Evolutionary conservation across 37 sponge, comb jelly and placozoan species (phyloP).

Genomic region (Halichondria panicea): DNA sequence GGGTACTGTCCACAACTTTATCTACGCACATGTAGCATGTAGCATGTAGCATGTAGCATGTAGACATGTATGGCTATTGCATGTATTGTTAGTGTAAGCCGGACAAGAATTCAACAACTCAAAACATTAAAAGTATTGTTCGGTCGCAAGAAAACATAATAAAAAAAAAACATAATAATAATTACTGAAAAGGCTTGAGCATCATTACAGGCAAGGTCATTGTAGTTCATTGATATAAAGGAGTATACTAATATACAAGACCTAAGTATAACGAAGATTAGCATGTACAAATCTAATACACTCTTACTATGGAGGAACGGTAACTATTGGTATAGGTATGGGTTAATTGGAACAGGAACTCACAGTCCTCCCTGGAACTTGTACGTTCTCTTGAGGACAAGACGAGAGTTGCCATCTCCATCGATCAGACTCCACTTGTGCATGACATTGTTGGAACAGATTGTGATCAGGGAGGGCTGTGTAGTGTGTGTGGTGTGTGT

Average conservation of each 20-base stretch:
- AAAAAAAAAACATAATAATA: no score
- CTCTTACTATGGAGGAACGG: neutral
- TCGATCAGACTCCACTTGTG: slow-evolving; percentile 64
- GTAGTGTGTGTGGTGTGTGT: neutral
- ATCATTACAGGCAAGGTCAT: no score
- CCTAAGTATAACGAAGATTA: no score
- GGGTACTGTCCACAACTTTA: neutral
- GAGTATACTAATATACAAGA: neutral
- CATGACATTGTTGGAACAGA: slow-evolving; percentile 62
- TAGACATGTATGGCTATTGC: no score
- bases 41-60: no score
- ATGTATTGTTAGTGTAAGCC: no score
- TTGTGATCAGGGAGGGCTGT: slow-evolving; percentile 58
- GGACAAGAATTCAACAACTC: no score
- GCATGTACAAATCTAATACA: no score
- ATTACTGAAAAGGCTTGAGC: no score
- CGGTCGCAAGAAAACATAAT: no score
- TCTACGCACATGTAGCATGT: no score
- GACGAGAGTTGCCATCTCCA: slow-evolving; percentile 20
- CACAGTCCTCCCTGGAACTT: slow-evolving; percentile 73
- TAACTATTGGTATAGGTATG: neutral
- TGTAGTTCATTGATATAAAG: neutral
- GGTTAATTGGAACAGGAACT: slow-evolving; percentile 27
- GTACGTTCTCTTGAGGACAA: slow-evolving; percentile 60
- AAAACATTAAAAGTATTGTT: no score